Evolutionary conservation across 2,888 invertebrate genomes (phyloP).

Genomic region (Girardia tigrina): DNA sequence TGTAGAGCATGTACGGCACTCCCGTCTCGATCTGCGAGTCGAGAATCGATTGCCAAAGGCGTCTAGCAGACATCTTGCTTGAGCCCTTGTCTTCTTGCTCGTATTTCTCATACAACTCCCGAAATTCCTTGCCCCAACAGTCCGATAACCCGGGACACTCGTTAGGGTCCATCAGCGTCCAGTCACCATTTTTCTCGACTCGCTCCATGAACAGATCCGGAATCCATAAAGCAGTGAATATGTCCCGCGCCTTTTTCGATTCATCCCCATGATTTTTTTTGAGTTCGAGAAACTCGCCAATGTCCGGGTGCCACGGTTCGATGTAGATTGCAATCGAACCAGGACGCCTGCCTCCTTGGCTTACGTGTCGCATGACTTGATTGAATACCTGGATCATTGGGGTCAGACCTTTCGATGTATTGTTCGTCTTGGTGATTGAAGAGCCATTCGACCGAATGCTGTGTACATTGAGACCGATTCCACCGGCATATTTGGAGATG

Average conservation of each 20-base stretch:
- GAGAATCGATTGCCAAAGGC: slow-evolving; percentile 69
- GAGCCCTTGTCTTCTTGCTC: slow-evolving; percentile 56
- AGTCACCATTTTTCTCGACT: slow-evolving; percentile 62
- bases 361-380: slow-evolving; percentile 84
- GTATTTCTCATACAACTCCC: slow-evolving; percentile 69
- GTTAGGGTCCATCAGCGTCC: slow-evolving; percentile 94
- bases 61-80: slow-evolving; percentile 60
- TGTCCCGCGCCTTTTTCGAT: slow-evolving; percentile 77
- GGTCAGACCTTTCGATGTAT: slow-evolving; percentile 80
- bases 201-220: slow-evolving; percentile 95
- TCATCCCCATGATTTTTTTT: slow-evolving; percentile 85
- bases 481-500: slow-evolving; percentile 90
- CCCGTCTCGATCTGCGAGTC: slow-evolving; percentile 74
- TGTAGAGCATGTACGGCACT: slow-evolving; percentile 73
- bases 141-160: slow-evolving; percentile 76
- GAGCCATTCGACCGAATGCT: slow-evolving; percentile 80
- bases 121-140: slow-evolving; percentile 87
- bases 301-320: slow-evolving; percentile 96
- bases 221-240: slow-evolving; percentile 93
- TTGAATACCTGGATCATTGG: slow-evolving; percentile 86
- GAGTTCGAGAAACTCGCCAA: slow-evolving; percentile 82
- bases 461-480: slow-evolving; percentile 87
- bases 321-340: slow-evolving; percentile 93
- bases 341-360: slow-evolving; percentile 90
- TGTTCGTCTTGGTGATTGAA: slow-evolving; percentile 73